phyloP scores from a whole-genome alignment of 2,888 invertebrate species.

The Tenthredo livida region DNA sequence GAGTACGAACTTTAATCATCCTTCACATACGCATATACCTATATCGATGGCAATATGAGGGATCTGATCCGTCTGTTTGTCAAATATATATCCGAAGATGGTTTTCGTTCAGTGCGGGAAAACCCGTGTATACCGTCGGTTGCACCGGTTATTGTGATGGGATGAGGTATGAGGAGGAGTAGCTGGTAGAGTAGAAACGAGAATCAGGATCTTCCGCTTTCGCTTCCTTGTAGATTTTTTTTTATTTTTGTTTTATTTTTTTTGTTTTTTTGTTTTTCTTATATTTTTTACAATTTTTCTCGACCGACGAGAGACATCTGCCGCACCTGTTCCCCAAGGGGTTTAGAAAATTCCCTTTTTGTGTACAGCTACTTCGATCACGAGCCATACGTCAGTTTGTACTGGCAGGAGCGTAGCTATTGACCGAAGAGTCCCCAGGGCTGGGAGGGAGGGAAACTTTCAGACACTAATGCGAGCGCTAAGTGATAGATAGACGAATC shows the following conservation, averaged over 20 bases:
- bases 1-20: neutral
- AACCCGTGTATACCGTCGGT: neutral
- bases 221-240: constrained; percentile 47
- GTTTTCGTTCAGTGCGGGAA: neutral
- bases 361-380: constrained; percentile 36
- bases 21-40: neutral
- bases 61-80: constrained; percentile 18
- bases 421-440: constrained; percentile 67
- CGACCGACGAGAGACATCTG: constrained; percentile 42
- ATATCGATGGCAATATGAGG: neutral
- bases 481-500: constrained; percentile 53
- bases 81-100: constrained; percentile 8
- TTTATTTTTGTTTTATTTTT: constrained; percentile 36
- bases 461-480: constrained; percentile 49
- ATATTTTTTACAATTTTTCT: constrained; percentile 51
- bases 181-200: neutral
- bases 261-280: neutral
- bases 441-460: constrained; percentile 32
- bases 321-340: constrained; percentile 47
- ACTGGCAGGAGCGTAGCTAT: constrained; percentile 62
- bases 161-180: neutral
- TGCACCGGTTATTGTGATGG: constrained; percentile 6
- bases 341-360: constrained; percentile 35
- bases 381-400: constrained; percentile 67
- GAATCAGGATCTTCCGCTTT: constrained; percentile 52